Conservation (phyloP, 2,113 vertebrate genomes). For the Formicarius rufipectus region DNA sequence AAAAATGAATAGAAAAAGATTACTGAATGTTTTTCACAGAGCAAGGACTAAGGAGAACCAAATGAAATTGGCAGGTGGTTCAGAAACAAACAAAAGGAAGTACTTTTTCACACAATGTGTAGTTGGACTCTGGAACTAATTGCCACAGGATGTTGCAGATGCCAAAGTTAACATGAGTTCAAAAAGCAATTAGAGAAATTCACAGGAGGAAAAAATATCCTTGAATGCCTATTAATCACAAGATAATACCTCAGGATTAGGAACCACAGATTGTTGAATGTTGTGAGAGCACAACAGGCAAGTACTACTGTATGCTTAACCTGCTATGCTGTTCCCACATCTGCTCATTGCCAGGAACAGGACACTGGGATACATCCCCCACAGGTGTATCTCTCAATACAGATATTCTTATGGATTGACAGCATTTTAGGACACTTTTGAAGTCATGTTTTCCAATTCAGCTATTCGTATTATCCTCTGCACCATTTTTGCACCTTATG, state of each 20-base stretch:
- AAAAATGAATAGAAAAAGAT: constrained; percentile 10
- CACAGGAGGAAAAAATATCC: neutral
- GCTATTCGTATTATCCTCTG: neutral
- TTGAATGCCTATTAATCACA: constrained; percentile 41
- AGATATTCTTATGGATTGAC: neutral
- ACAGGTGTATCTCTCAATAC: neutral
- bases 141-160: constrained; percentile 60
- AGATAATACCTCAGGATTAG: constrained; percentile 30
- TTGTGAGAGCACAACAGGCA: neutral
- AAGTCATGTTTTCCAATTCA: neutral
- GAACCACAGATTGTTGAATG: neutral
- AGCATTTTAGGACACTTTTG: neutral
- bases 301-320: neutral
- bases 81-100: constrained; percentile 59
- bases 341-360: neutral
- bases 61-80: constrained; percentile 59
- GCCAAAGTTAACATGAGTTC: constrained; percentile 58
- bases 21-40: constrained; percentile 17
- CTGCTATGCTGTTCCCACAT: neutral
- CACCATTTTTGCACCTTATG: neutral
- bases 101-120: constrained; percentile 52
- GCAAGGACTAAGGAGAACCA: constrained; percentile 1
- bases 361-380: neutral
- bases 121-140: constrained; percentile 60
- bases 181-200: constrained; percentile 58